Base-by-base conservation (phyloP, 2,888 invertebrate species). In the Leucozona laternaria region DNA sequence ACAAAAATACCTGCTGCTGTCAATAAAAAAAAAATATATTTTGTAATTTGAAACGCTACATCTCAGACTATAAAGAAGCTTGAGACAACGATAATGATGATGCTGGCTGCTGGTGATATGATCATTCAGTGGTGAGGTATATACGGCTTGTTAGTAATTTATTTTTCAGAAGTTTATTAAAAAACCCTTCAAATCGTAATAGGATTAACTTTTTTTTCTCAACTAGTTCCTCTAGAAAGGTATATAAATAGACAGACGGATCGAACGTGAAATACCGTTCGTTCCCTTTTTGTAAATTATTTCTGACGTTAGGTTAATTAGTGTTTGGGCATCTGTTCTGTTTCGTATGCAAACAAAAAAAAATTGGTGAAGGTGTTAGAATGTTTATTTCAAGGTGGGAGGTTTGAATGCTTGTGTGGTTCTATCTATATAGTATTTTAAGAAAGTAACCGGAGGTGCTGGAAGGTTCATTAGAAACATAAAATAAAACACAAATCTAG, bases 141-240 rank as follows among this genome's bases (percentile, higher is more conserved):
- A 43, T 25, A 34, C 43, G 17, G 34, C 60, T 75, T 75, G 73
- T 78, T 78, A 45, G 72, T 48, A 55, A 66, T 68, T 73, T 73
- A 40, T 66, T 60, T 66, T 68, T 28, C 48, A 13, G 28, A 58
- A 73, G 37, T 73, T 79, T 58, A 73, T 70, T 68, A 37, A 28
- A 28, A 25, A 62, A 76, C 34, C 70, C 25, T 43, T 55, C 45
- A 53, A 70, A 48, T 79, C 83, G 83, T 83, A 79, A 83, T 83
- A 31, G 55, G 77, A 75, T 43, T 10, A 11, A 2, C 25, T 53
- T 22, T 45, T 17, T 45, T 45, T 17, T 45, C 10, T 17, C 17
- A 40, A 6, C n/a, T n/a, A 15, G 13, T 37, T 31, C 37, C 2
- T 2, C 40, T 15, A 40, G 40, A 40, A 37, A 1, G 1, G n/a